Base-by-base conservation (phyloP, 2,888 invertebrate species). In the Pyralis farinalis region DNA sequence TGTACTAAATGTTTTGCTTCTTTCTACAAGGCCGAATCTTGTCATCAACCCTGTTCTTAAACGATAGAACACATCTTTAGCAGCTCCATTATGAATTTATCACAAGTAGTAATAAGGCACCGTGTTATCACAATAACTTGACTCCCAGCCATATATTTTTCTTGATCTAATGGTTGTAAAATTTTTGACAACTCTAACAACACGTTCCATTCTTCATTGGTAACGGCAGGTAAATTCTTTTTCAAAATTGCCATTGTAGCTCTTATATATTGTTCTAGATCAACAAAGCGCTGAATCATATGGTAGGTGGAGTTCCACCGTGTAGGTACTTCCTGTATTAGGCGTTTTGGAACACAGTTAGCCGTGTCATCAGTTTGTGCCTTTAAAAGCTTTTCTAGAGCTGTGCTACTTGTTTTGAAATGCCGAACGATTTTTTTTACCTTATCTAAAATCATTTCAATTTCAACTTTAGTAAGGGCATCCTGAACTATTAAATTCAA, bases 401-500 rank as follows among this genome's bases (percentile, higher is more conserved):
- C 54, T 3, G 38, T 37, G 7, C 32, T 47, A 28, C 48, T 55
- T 6, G 34, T 51, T 49, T 52, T 46, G 28, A 51, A 51, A 29
- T 44, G 37, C 1, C 42, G 31, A 6, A 53, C 50, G 7, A 44
- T 47, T 45, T 42, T 43, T 34, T 49, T 51, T 7, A 49, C 34
- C 40, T 54, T 53, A 6, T 52, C 47, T 6, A 50, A 7, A 12
- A 7, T 27, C 27, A 31, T n/a, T 9, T 22, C 7, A 16, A 16
- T 4, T 2, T 16, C 3, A 16, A 16, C 16, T 16, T 16, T n/a
- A n/a, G 35, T 33, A 38, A 40, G 10, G 4, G 49, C 47, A 30
- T 46, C 39, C 29, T 46, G 35, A 5, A 58, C 43, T 7, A 54
- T 53, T 33, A 51, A 37, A 39, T 59, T 61, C 11, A 58, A 32